A percentile compares a stretch with the other conserved stretches of the same genome.
These are phyloP conservation scores for Nebria salina DNA, from an alignment of 2,888 invertebrate genomes.

Conservation along the genomic window DNA sequence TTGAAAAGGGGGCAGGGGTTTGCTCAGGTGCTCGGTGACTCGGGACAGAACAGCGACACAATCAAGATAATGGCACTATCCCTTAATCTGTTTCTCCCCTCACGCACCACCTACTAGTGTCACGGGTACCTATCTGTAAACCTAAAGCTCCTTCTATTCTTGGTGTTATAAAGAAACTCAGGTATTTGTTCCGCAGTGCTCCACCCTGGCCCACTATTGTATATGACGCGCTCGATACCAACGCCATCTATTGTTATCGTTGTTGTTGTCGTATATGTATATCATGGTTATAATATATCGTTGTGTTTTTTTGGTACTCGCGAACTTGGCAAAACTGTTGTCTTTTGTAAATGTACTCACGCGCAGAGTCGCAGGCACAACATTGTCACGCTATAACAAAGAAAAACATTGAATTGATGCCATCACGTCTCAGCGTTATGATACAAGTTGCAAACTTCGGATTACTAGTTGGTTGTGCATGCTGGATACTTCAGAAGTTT, in stretches of 20 bases:
- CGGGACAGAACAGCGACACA: constrained; percentile 50
- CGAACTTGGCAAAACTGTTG: background rate
- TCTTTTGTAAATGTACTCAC: background rate
- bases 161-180: constrained; percentile 30
- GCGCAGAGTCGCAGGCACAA: background rate
- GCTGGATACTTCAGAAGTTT: background rate
- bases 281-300: constrained; percentile 5
- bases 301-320: constrained; percentile 5
- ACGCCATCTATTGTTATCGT: background rate
- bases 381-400: constrained; percentile 5
- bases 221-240: background rate
- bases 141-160: constrained; percentile 12
- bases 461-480: background rate
- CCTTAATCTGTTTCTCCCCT: constrained; percentile 49
- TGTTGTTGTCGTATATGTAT: background rate
- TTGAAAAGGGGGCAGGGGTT: background rate
- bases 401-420: constrained; percentile 4
- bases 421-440: background rate
- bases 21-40: constrained; percentile 42
- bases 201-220: constrained; percentile 2
- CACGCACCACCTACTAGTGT: constrained; percentile 27
- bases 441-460: constrained; percentile 7
- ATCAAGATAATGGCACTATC: constrained; percentile 55
- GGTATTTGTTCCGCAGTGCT: constrained; percentile 15
- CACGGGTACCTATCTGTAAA: background rate